A percentile compares a stretch with the other conserved stretches of the same genome.
Evolutionary conservation across 2,888 invertebrate species (phyloP).

Genomic region (Zygogramma bicolorata): DNA sequence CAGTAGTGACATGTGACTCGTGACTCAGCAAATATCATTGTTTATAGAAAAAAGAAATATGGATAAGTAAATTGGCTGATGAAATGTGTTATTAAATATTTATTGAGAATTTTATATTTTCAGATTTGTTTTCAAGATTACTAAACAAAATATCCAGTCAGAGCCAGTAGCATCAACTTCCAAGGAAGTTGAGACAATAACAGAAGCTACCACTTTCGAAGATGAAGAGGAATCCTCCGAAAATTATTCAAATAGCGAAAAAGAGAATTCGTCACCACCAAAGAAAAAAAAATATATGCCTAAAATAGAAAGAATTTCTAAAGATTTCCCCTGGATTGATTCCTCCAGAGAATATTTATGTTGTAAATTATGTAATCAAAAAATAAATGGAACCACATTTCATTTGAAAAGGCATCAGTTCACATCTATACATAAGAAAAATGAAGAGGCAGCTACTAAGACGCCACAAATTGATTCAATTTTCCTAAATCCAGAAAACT

Average conservation of each 20-base stretch:
- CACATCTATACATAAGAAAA: background rate
- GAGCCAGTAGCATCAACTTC: background rate
- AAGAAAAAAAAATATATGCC: background rate
- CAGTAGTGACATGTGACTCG: too few species aligned
- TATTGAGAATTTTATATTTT: background rate
- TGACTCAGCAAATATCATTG: too few species aligned
- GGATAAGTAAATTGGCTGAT: too few species aligned
- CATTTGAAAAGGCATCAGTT: slow-evolving; percentile 11
- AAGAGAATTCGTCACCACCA: background rate
- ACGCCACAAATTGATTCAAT: slow-evolving; percentile 12
- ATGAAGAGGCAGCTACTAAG: background rate
- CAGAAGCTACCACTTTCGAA: background rate
- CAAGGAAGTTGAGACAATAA: too few species aligned
- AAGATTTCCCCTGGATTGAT: background rate
- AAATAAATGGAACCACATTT: background rate
- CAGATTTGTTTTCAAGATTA: background rate
- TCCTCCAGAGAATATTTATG: background rate
- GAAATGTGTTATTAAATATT: background rate
- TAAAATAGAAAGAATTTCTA: background rate
- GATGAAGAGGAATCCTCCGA: background rate
- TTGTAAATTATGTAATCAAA: background rate
- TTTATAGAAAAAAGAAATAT: too few species aligned
- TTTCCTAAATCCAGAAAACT: background rate
- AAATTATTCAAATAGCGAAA: background rate
- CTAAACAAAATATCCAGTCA: background rate